Evolutionary conservation across 2,797 vertebrate genomes (phyloP).

Genomic region (Taenioides sp.): DNA sequence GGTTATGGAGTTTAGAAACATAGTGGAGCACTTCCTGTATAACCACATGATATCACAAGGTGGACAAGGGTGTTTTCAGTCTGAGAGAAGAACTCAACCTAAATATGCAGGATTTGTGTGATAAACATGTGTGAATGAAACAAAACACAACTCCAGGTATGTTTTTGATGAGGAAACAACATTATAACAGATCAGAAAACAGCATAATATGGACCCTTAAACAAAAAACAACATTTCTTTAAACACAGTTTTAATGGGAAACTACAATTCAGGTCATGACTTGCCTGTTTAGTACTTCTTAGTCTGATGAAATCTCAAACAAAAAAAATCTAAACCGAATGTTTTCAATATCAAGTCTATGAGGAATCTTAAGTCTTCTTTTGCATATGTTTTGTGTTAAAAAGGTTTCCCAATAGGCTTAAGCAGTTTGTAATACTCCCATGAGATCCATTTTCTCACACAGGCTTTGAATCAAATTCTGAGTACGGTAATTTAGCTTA

Average conservation of each 20-base stretch:
- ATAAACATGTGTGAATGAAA: too few relatives aligned
- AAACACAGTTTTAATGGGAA: neutral
- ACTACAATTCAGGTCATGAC: neutral
- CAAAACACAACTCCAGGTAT: too few relatives aligned
- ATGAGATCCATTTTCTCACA: neutral
- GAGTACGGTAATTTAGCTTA: too few relatives aligned
- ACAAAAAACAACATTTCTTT: neutral
- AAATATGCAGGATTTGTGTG: too few relatives aligned
- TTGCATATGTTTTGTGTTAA: neutral
- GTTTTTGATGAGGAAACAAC: too few relatives aligned
- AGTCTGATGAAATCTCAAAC: constrained; percentile 31
- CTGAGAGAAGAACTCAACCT: too few relatives aligned
- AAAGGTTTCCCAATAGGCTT: neutral
- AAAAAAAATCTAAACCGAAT: constrained; percentile 32
- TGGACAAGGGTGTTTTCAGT: too few relatives aligned
- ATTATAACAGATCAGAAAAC: too few relatives aligned
- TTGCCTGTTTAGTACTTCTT: constrained; percentile 31
- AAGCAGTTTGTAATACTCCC: neutral
- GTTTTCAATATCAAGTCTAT: constrained; percentile 22
- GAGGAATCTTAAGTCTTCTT: constrained; percentile 3
- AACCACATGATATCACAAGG: too few relatives aligned
- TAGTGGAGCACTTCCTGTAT: too few relatives aligned
- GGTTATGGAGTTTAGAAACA: too few relatives aligned
- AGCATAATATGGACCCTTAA: too few relatives aligned
- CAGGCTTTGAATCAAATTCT: neutral